Evolutionary conservation across 2,888 invertebrate species (phyloP), one percentile per base, ranked within the genome.

Genomic region (Salpingus planirostris): DNA sequence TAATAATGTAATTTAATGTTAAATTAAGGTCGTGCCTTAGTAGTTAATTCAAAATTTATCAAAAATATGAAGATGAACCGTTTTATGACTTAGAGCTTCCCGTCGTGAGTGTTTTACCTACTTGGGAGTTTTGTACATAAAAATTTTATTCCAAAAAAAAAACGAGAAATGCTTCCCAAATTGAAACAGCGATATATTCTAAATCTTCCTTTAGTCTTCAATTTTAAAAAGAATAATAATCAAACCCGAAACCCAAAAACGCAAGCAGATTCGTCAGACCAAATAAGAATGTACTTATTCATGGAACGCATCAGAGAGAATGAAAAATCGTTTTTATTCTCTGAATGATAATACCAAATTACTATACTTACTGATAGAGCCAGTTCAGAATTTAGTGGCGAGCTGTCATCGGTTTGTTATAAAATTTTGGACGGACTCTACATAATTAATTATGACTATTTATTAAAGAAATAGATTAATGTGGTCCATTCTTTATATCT

Each of bases 151-250:
- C 31, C 36, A 34, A 27, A 35, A 38, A 18, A 32, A 10, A 13
- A 21, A 29, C 18, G 15, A 31, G 24, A 40, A 30, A 47, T 47
- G 46, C 45, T 51, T 51, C 49, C 49, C 46, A 47, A 42, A 39
- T 38, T 33, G 27, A 52, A 46, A 57, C 56, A 59, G 60, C 61
- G 60, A 54, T 48, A 59, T 57, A 61, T 61, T 61, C 61, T 61
- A 61, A 61, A 61, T 59, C 59, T 60, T 60, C 58, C 57, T 54
- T 60, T 58, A 58, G 57, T 56, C 57, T 57, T 55, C 53, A 44
- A 43, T 44, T 41, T 37, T 27, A 10, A 29, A 31, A 23, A n/a
- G n/a, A n/a, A n/a, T n/a, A n/a, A n/a, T n/a, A n/a, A 38, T 23
- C 4, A 31, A 35, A 32, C 11, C 38, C 37, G 33, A 26, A 29